Evolutionary conservation across 2,113 vertebrate genomes (phyloP).

Genomic region (Illadopsis cleaveri): DNA sequence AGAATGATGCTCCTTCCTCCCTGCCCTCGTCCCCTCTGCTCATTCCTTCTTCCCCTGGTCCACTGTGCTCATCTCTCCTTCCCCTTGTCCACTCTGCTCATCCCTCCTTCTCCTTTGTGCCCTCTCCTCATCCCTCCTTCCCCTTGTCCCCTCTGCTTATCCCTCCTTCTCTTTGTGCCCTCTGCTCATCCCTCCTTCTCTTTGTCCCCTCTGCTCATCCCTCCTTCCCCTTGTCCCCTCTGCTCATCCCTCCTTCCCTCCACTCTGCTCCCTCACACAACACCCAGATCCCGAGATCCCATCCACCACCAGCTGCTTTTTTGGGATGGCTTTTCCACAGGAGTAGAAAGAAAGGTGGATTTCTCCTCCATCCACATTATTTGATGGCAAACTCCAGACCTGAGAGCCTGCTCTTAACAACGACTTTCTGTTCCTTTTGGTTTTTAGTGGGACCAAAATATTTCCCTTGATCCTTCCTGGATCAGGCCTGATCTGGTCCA

Average conservation of each 20-base stretch:
- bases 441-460: background rate
- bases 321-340: background rate
- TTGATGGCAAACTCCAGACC: background rate
- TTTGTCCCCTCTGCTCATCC: background rate
- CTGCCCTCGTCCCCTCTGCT: background rate
- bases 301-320: background rate
- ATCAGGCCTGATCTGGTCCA: background rate
- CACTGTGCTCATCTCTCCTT: background rate
- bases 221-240: background rate
- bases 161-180: background rate
- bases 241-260: background rate
- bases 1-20: background rate
- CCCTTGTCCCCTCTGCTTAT: background rate
- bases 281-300: background rate
- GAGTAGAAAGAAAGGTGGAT: background rate
- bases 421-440: background rate
- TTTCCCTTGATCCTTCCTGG: background rate
- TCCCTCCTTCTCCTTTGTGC: too few species aligned
- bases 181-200: background rate
- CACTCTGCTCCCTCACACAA: background rate
- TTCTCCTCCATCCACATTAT: background rate
- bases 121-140: too few species aligned
- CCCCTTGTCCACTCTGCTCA: too few species aligned
- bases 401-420: background rate
- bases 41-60: background rate